Conservation (phyloP, 2,113 vertebrate genomes). For the Cottus gobio region DNA sequence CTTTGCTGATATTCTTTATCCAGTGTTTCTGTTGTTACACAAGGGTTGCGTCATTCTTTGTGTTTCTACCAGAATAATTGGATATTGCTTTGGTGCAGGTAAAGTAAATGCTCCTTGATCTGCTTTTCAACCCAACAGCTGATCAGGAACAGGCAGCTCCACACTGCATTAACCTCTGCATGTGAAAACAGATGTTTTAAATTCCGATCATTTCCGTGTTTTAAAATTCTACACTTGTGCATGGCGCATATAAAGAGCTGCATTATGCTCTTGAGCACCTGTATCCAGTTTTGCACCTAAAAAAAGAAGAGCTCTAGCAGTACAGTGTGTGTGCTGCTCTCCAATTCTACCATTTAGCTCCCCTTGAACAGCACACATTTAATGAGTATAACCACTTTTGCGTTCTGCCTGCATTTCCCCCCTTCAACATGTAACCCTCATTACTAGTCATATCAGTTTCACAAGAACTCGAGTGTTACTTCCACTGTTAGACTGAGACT, state of each 20-base stretch:
- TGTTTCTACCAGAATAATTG: slow-evolving; percentile 1
- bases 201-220: neutral
- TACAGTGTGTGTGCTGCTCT: neutral
- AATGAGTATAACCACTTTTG: neutral
- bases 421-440: neutral
- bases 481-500: neutral
- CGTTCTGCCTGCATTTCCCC: too few relatives aligned
- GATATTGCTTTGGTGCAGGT: slow-evolving; percentile 7
- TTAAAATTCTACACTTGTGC: neutral
- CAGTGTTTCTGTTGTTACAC: neutral
- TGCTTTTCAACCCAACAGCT: neutral
- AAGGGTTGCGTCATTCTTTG: slow-evolving; percentile 18
- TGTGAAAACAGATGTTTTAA: neutral
- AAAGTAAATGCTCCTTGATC: neutral
- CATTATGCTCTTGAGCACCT: neutral
- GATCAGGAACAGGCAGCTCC: slow-evolving; percentile 1
- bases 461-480: neutral
- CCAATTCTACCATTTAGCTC: neutral
- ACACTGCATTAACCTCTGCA: neutral
- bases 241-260: neutral
- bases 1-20: neutral
- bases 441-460: neutral
- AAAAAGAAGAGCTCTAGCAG: neutral
- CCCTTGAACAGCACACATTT: neutral
- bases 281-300: neutral